phyloP scores from a whole-genome alignment of 2,797 vertebrate species.

The Gymnopithys bicolor region DNA sequence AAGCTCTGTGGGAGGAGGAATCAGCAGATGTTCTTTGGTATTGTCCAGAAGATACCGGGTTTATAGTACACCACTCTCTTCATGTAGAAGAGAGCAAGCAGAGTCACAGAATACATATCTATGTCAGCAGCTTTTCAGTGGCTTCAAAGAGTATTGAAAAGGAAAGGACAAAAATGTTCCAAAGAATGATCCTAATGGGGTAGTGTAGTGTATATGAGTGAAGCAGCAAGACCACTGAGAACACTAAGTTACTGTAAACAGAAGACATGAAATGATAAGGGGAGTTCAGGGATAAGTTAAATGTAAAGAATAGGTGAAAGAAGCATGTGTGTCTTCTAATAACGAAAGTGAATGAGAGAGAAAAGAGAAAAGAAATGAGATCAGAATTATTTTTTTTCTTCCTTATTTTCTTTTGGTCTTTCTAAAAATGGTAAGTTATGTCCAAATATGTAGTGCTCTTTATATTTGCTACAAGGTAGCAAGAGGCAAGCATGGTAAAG shows the following conservation, averaged over 20 bases:
- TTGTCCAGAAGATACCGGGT: background rate
- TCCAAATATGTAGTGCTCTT: background rate
- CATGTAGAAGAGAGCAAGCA: no score
- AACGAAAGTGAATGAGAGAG: background rate
- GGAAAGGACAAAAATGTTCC: background rate
- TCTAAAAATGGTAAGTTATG: background rate
- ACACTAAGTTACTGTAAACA: background rate
- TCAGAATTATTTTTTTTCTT: background rate
- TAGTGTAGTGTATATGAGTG: background rate
- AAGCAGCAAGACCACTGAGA: background rate
- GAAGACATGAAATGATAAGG: background rate
- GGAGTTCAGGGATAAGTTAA: background rate
- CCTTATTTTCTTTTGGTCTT: background rate
- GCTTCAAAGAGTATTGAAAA: background rate
- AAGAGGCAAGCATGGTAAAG: background rate
- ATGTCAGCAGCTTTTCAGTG: background rate
- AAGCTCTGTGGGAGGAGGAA: background rate
- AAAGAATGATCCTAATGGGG: background rate
- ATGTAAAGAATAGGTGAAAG: background rate
- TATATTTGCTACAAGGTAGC: background rate
- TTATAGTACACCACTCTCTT: background rate
- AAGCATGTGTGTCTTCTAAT: background rate
- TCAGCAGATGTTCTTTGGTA: background rate
- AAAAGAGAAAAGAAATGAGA: background rate
- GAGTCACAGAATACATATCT: background rate